Conservation (phyloP, 2,113 vertebrate genomes). For the Chiloscyllium plagiosum region DNA sequence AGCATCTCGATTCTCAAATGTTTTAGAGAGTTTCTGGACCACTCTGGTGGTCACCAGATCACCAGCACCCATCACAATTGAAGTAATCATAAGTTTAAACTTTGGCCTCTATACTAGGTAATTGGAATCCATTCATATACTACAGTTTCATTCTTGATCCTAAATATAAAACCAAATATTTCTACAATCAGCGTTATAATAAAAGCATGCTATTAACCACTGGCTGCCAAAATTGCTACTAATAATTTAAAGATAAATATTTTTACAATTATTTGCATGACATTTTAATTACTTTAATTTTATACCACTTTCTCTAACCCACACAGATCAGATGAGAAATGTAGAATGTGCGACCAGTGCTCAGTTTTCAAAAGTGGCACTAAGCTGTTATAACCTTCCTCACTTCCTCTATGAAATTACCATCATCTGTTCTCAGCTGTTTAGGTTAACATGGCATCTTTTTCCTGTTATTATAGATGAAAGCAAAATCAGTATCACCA, state of each 20-base stretch:
- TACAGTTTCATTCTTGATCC: neutral
- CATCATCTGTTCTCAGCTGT: constrained; percentile 33
- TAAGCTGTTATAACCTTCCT: constrained; percentile 22
- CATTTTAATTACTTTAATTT: constrained; percentile 14
- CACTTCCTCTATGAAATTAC: constrained; percentile 35
- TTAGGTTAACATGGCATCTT: constrained; percentile 34
- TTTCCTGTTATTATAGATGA: constrained; percentile 31
- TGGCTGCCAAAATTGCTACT: constrained; percentile 12
- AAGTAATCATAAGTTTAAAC: neutral
- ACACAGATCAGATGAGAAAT: constrained; percentile 32
- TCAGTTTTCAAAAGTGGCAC: constrained; percentile 16
- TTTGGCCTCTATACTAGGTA: constrained; percentile 7
- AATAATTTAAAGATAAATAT: constrained; percentile 33
- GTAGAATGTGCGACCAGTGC: neutral
- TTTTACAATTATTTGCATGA: constrained; percentile 9
- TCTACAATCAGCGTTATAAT: neutral
- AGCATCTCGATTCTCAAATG: neutral
- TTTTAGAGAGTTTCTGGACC: neutral
- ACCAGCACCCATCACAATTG: neutral
- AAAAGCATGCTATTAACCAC: neutral
- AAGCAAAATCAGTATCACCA: constrained; percentile 4
- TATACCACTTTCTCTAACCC: constrained; percentile 17
- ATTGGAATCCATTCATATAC: neutral
- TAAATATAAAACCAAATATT: neutral
- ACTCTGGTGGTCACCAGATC: neutral